A percentile compares a stretch with the other conserved stretches of the same genome.
phyloP scores from a whole-genome alignment of 2,113 vertebrate genomes.

The Cyprichromis sp. region DNA sequence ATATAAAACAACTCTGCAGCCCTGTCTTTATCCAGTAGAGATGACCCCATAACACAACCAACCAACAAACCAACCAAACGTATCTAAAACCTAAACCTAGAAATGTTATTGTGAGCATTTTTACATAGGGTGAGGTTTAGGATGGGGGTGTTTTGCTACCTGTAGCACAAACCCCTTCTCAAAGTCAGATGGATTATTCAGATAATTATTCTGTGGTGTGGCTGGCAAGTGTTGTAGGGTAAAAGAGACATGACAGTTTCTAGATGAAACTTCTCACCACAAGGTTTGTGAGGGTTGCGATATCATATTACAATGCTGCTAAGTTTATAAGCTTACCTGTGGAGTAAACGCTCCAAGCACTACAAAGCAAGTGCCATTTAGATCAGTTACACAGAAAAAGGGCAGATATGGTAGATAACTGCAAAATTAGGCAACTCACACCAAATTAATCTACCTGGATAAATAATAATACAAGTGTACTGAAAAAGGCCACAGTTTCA shows the following conservation, averaged over 20 bases:
- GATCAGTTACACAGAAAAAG: not conserved
- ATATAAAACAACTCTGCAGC: not conserved
- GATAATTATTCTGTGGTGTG: not conserved
- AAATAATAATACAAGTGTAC: not conserved
- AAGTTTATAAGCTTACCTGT: not conserved
- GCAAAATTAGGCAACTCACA: not conserved
- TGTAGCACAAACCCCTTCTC: not conserved
- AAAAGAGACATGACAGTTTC: not conserved
- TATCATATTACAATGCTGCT: not conserved
- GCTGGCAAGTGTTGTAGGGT: not conserved
- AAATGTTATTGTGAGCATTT: not conserved
- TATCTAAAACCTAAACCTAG: not conserved
- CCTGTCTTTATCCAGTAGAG: not conserved
- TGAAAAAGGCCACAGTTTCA: not conserved
- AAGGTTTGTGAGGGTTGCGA: not conserved
- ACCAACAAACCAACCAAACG: not conserved
- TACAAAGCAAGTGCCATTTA: not conserved
- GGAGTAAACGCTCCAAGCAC: not conserved
- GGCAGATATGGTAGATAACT: not conserved
- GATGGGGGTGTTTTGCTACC: not conserved
- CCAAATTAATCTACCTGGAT: not conserved
- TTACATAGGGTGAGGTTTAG: not conserved
- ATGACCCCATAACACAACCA: not conserved
- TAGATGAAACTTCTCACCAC: not conserved
- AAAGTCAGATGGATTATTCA: not conserved